Evolutionary conservation across 1,140 invertebrate species (phyloP).

Genomic region (Trissolcus basalis): DNA sequence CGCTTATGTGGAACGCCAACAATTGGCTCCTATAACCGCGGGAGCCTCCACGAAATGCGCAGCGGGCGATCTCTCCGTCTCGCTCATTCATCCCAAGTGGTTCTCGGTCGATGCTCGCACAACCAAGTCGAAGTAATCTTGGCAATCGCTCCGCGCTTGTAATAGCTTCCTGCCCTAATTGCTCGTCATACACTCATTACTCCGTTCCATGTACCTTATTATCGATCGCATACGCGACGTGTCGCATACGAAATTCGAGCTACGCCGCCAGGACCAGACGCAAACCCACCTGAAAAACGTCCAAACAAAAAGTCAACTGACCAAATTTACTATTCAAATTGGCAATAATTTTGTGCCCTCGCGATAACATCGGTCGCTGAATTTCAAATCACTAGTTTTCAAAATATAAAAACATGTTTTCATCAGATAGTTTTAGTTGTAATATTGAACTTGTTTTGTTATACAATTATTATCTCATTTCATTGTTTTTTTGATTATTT

Average conservation of each 20-base stretch:
- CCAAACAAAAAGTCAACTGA: background rate
- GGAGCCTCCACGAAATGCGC: conserved; percentile 45
- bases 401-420: too few relatives aligned
- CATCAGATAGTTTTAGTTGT: too few relatives aligned
- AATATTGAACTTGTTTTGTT: too few relatives aligned
- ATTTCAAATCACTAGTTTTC: conserved; percentile 4
- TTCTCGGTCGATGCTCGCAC: conserved; percentile 54
- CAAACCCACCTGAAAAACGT: conserved; percentile 21
- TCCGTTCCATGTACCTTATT: conserved; percentile 58
- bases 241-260: conserved; percentile 48
- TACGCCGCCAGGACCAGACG: too few relatives aligned
- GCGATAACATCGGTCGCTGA: conserved; percentile 9
- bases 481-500: too few relatives aligned
- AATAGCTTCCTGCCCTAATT: conserved; percentile 63
- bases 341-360: conserved; percentile 25
- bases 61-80: conserved; percentile 27
- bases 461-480: too few relatives aligned
- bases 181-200: conserved; percentile 57
- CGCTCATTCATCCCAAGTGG: conserved; percentile 40
- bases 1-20: conserved; percentile 32
- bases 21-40: conserved; percentile 16
- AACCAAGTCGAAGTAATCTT: conserved; percentile 61
- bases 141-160: conserved; percentile 54
- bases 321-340: conserved; percentile 37
- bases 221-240: conserved; percentile 53